These are phyloP conservation scores for Heliconius ethilla DNA, from an alignment of 2,888 invertebrate genomes.

Conservation along the genomic window DNA sequence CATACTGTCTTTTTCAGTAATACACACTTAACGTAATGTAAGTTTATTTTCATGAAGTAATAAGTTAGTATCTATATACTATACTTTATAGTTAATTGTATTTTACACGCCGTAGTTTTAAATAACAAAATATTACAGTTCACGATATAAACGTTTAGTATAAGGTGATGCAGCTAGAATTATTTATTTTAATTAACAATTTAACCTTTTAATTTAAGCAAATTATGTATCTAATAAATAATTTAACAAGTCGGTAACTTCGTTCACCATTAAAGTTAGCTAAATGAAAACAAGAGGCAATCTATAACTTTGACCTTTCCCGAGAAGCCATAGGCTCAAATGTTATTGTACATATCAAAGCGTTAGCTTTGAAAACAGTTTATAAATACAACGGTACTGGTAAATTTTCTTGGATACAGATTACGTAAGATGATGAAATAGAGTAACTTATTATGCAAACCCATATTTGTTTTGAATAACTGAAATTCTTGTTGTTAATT, in stretches of 20 bases:
- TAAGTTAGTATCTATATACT: background rate
- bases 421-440: constrained; percentile 29
- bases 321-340: constrained; percentile 37
- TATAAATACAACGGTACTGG: constrained; percentile 36
- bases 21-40: constrained; percentile 36
- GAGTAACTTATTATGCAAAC: constrained; percentile 14
- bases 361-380: constrained; percentile 38
- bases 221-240: constrained; percentile 30
- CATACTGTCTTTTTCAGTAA: constrained; percentile 57
- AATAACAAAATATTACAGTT: background rate
- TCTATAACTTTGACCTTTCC: constrained; percentile 35
- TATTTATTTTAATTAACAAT: background rate
- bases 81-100: background rate
- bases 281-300: constrained; percentile 39
- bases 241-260: constrained; percentile 26
- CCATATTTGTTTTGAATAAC: constrained; percentile 17
- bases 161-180: background rate
- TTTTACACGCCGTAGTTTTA: background rate
- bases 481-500: constrained; percentile 17
- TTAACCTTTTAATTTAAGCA: constrained; percentile 11
- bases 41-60: background rate
- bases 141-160: background rate
- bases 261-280: constrained; percentile 38
- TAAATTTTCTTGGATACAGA: constrained; percentile 28
- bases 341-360: constrained; percentile 39